A percentile compares a stretch with the other conserved stretches of the same genome.
Conservation (phyloP, 2,797 vertebrate genomes). For the Mormyrus proboscirostris region DNA sequence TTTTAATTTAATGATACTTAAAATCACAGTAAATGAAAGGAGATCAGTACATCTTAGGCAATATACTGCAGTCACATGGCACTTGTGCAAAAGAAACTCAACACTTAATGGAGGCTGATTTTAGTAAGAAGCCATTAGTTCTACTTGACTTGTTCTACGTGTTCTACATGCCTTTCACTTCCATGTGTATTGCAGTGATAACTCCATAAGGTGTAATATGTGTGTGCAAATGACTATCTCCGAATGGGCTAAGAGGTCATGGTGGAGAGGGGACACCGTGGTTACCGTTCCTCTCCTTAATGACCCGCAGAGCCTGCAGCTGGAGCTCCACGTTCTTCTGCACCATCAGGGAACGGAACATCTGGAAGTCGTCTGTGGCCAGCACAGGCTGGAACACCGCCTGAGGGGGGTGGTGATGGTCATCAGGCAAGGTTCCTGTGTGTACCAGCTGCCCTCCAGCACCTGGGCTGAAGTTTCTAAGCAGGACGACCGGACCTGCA, state of each 20-base stretch:
- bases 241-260: not conserved
- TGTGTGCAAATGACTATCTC: not conserved
- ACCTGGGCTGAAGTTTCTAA: not conserved
- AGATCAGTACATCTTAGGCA: not conserved
- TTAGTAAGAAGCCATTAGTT: not conserved
- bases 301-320: slow-evolving; percentile 88
- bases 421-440: not conserved
- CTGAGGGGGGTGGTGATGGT: slow-evolving; percentile 47
- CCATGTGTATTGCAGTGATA: not conserved
- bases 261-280: not conserved
- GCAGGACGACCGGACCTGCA: not conserved
- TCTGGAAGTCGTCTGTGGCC: slow-evolving; percentile 90
- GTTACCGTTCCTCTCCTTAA: slow-evolving; percentile 91
- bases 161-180: not conserved
- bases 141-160: not conserved
- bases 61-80: not conserved
- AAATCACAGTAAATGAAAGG: not conserved
- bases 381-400: slow-evolving; percentile 83
- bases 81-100: not conserved
- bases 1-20: not conserved
- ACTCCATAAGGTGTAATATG: not conserved
- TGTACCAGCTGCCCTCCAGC: not conserved
- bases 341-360: slow-evolving; percentile 93
- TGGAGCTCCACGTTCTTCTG: slow-evolving; percentile 98
- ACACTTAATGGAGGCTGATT: not conserved